Evolutionary conservation across 2,797 vertebrate species (phyloP), one percentile per base, ranked within the genome.

Genomic region (Holocentrus rufus): DNA sequence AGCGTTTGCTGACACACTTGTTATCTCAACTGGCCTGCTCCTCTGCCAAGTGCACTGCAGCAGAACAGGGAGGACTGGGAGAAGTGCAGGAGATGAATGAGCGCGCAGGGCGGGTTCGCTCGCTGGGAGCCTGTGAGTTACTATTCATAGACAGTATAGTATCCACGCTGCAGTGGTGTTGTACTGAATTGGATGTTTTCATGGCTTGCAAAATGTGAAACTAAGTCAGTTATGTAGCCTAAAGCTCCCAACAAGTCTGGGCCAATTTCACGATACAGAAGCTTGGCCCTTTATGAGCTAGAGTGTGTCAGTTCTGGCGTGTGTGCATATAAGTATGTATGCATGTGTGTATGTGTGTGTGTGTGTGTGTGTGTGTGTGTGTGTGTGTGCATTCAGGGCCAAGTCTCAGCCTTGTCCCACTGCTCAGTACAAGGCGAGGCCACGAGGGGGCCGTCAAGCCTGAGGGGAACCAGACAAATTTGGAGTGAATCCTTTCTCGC

Each of bases 171-270:
- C 55, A 81, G 65, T 31, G 17, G 47, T 20, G 20, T n/a, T 17
- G 18, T 5, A 50, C 54, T 69, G 57, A 53, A 53, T 46, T 66
- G 13, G 77, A 65, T 30, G 15, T 5, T 69, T 63, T 17, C 42
- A 36, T 55, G 63, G 64, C 74, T 15, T 65, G 61, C 47, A 59
- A 69, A 79, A 11, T 0, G 10, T 18, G 31, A 58, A 61, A 70
- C 22, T 18, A 54, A 76, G 53, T 67, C 72, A 81, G 76, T 67
- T 72, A 49, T 81, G 68, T 55, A 78, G 82, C 87, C 82, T 84
- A n/a, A 58, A 86, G 76, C 82, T 84, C 69, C 53, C 69, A 90
- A 87, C 84, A 82, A 85, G 88, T 88, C 83, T 73, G 66, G 82
- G 81, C 76, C 61, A 81, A 74, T 80, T 67, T 65, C 44, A 66